phyloP scores from a whole-genome alignment of 2,797 vertebrate species.

The Acipenser ruthenus region DNA sequence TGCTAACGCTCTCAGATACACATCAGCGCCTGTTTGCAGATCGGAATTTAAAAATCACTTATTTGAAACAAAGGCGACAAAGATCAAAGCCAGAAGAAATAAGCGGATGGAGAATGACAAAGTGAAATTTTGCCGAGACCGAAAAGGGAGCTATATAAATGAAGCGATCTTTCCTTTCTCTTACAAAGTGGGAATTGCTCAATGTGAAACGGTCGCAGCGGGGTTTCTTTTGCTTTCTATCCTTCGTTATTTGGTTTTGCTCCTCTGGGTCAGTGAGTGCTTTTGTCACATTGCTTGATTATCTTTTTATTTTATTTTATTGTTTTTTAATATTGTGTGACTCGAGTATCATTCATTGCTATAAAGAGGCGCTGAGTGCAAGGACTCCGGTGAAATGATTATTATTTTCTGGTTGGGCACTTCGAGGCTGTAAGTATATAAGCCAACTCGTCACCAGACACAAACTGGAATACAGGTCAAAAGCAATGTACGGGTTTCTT shows the following conservation, averaged over 20 bases:
- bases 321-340: slow-evolving; percentile 10
- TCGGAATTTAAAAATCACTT: slow-evolving; percentile 26
- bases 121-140: slow-evolving; percentile 16
- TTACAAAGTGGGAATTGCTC: slow-evolving; percentile 31
- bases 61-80: slow-evolving; percentile 23
- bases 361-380: slow-evolving; percentile 27
- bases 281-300: slow-evolving; percentile 16
- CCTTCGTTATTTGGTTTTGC: background rate
- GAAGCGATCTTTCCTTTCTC: slow-evolving; percentile 7
- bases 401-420: slow-evolving; percentile 12
- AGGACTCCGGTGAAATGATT: slow-evolving; percentile 27
- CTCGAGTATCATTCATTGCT: slow-evolving; percentile 21
- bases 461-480: slow-evolving; percentile 17
- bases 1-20: slow-evolving; percentile 27
- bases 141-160: slow-evolving; percentile 14
- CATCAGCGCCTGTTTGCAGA: slow-evolving; percentile 20
- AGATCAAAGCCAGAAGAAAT: slow-evolving; percentile 19
- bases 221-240: too few relatives aligned
- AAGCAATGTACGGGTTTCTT: slow-evolving; percentile 13
- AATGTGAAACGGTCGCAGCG: background rate
- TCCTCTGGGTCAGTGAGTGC: slow-evolving; percentile 13
- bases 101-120: slow-evolving; percentile 21
- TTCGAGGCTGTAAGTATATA: slow-evolving; percentile 16
- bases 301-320: slow-evolving; percentile 9
- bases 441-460: slow-evolving; percentile 14